Conservation (phyloP, 92 coral and sea anemone species). For the Umimayanthus chanpuru region DNA sequence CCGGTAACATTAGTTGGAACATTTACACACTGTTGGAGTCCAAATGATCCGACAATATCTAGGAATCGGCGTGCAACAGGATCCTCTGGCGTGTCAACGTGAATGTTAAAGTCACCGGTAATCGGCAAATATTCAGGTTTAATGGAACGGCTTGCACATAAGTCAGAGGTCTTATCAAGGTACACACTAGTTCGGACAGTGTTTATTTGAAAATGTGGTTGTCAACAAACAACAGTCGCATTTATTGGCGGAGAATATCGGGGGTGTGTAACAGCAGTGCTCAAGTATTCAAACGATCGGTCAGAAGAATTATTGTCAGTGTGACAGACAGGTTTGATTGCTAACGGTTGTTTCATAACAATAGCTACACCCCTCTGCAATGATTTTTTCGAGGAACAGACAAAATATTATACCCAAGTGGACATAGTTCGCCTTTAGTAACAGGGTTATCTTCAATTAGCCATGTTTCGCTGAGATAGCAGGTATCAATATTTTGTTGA, state of each 20-base stretch:
- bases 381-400: constrained; percentile 13
- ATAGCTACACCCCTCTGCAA: neutral
- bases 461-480: too few species aligned
- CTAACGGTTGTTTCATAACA: neutral
- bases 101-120: neutral
- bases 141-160: neutral
- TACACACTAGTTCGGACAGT: neutral
- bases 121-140: neutral
- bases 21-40: too few species aligned
- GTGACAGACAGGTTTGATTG: neutral
- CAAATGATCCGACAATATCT: too few species aligned
- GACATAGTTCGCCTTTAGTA: too few species aligned
- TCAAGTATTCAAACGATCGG: neutral
- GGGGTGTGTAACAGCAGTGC: neutral
- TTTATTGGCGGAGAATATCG: constrained; percentile 28
- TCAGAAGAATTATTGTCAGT: neutral
- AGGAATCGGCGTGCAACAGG: too few species aligned
- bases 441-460: neutral
- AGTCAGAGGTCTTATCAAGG: neutral
- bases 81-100: too few species aligned
- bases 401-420: too few species aligned
- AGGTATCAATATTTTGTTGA: too few species aligned
- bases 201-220: neutral
- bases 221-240: neutral
- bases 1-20: too few species aligned